Base-by-base conservation (phyloP, 2,888 invertebrate genomes). In the Cheilosia variabilis region DNA sequence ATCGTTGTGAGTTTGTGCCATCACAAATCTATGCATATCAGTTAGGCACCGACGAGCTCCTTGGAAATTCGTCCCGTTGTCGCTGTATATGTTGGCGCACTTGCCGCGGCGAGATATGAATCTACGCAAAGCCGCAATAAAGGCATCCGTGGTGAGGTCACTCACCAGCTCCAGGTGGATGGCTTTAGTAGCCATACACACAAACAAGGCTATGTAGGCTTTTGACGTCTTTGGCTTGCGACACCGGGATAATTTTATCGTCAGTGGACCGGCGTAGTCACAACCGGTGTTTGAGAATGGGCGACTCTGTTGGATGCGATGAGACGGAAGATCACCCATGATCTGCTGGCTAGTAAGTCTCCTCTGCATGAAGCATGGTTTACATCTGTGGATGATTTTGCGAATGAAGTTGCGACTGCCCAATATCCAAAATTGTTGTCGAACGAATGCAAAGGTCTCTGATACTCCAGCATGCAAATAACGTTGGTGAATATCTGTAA, bases 31-130 rank as follows among this genome's bases (percentile, higher is more conserved):
- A 7, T 31, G 31, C 31, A 31, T 31, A 31, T 31, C 9, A 31
- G 7, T 31, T 19, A 19, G 19, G 19, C 19, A 19, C 19, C 19
- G 1, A 19, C 19, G 19, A 19, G 19, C 19, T 19, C 19, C 19
- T 19, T 19, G 19, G 41, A 87, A 87, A 31, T 87, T 80, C 43
- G 63, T 75, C 1, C 84, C 87, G 31, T 84, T 19, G 19, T 19
- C 19, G 19, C 19, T 19, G 19, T 19, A 19, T 19, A 19, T 19
- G 19, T 19, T 19, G 19, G 19, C 82, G 19, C 75, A 87, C 58
- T 63, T 71, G 0, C 80, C 80, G 9, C 75, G 57, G 1, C 75
- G 73, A 17, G 83, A 19, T 15, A 81, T 66, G 27, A 87, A 87
- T 0, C 84, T 62, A 2, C 79, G 37, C 4, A 82, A 31, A 3